Evolutionary conservation across 2,113 vertebrate species (phyloP).

Genomic region (Forbesichthys papilliferus): DNA sequence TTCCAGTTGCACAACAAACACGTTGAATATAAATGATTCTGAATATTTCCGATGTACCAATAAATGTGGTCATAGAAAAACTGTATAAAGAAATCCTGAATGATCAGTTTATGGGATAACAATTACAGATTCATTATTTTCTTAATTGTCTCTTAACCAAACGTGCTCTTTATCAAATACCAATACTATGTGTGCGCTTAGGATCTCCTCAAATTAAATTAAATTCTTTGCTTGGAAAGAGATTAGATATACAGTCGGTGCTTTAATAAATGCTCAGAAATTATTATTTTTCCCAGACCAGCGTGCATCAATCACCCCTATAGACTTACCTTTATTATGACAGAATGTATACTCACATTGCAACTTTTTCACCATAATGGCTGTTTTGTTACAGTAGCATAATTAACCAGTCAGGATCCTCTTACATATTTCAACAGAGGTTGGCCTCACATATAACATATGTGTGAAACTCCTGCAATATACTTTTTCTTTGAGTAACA

Average conservation of each 20-base stretch:
- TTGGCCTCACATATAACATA: neutral
- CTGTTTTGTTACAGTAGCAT: too few species aligned
- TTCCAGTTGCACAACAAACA: neutral
- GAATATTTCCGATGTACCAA: neutral
- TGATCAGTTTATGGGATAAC: neutral
- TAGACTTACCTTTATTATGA: too few species aligned
- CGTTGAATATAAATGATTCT: neutral
- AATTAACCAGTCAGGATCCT: neutral
- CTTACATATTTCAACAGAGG: slow-evolving; percentile 5
- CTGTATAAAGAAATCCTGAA: too few species aligned
- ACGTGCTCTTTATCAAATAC: too few species aligned
- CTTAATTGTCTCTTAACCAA: neutral
- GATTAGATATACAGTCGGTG: too few species aligned
- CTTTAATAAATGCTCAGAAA: too few species aligned
- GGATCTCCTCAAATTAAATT: too few species aligned
- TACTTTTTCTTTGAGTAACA: slow-evolving; percentile 6
- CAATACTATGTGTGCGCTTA: too few species aligned
- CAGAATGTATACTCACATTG: too few species aligned
- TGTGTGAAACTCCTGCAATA: neutral
- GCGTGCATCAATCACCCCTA: neutral
- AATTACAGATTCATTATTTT: neutral
- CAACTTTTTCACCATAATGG: too few species aligned
- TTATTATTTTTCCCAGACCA: neutral
- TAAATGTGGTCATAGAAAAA: too few species aligned
- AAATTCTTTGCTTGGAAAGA: too few species aligned